Evolutionary conservation across 2,113 vertebrate species (phyloP).

Genomic region (Plecturocebus donacophilus): DNA sequence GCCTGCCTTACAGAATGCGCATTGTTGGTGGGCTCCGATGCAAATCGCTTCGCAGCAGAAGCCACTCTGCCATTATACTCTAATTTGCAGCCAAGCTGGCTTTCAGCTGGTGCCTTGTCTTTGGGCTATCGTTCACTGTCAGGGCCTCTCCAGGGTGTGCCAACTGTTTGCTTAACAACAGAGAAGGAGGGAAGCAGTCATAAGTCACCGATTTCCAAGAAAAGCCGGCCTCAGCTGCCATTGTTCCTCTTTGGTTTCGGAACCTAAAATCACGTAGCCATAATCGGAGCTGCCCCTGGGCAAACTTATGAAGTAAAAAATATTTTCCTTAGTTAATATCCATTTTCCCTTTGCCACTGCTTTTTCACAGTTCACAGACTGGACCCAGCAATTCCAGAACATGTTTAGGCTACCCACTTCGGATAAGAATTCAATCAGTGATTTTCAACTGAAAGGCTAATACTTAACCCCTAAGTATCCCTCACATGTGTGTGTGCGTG

Average conservation of each 20-base stretch:
- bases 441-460: not conserved
- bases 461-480: not conserved
- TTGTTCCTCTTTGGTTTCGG: not conserved
- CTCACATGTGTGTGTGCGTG: not conserved
- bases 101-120: conserved; percentile 72
- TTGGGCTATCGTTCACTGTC: conserved; percentile 69
- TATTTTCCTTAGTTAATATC: not conserved
- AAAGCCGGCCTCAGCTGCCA: conserved; percentile 1
- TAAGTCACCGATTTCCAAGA: conserved; percentile 31
- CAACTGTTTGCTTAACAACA: conserved; percentile 67
- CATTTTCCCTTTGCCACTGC: not conserved
- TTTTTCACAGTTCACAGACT: not conserved
- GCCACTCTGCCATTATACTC: conserved; percentile 63
- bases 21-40: conserved; percentile 67
- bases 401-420: not conserved
- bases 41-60: conserved; percentile 71
- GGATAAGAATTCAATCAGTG: not conserved
- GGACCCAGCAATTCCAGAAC: not conserved
- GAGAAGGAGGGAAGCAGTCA: not conserved
- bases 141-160: conserved; percentile 49
- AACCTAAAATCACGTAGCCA: not conserved
- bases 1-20: not conserved
- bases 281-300: not conserved
- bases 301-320: not conserved
- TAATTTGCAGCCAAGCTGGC: conserved; percentile 77